Conservation (phyloP, 1,140 invertebrate genomes). For the Antheraea pernyi region DNA sequence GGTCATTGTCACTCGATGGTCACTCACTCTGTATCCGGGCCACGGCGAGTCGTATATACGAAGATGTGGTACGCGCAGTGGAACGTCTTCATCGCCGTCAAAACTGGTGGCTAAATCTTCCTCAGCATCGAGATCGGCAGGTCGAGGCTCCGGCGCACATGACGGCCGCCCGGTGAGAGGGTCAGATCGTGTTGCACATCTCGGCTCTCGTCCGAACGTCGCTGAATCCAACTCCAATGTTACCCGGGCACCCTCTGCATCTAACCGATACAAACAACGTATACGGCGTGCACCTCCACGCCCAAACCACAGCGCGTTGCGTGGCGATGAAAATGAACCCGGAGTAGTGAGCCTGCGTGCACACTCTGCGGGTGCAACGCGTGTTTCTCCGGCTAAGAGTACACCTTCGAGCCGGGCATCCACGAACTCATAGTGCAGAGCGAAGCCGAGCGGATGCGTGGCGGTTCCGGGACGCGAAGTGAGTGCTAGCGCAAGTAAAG, state of each 20-base stretch:
- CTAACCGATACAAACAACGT: constrained; percentile 87
- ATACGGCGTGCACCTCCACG: constrained; percentile 86
- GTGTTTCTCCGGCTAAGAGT: constrained; percentile 38
- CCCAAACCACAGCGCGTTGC: constrained; percentile 88
- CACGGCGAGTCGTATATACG: constrained; percentile 61
- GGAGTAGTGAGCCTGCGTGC: constrained; percentile 69
- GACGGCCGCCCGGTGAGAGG: constrained; percentile 83
- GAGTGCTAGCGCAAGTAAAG: constrained; percentile 63
- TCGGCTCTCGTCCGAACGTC: constrained; percentile 57
- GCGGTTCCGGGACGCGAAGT: constrained; percentile 83
- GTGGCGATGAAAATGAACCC: constrained; percentile 83
- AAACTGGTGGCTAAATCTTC: constrained; percentile 41
- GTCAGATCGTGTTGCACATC: constrained; percentile 85
- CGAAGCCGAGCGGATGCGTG: constrained; percentile 83
- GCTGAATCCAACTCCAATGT: constrained; percentile 74
- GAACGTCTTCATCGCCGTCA: constrained; percentile 51
- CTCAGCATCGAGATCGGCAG: constrained; percentile 28
- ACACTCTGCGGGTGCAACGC: constrained; percentile 47
- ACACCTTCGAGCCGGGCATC: constrained; percentile 84
- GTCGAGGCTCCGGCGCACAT: constrained; percentile 42
- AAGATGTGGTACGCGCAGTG: constrained; percentile 54
- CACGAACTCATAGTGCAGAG: constrained; percentile 90
- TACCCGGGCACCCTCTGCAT: constrained; percentile 83
- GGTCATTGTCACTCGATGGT: not conserved
- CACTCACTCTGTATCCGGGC: constrained; percentile 60